These are phyloP conservation scores for Morone saxatilis DNA, from an alignment of 2,113 vertebrate species.

Conservation along the genomic window DNA sequence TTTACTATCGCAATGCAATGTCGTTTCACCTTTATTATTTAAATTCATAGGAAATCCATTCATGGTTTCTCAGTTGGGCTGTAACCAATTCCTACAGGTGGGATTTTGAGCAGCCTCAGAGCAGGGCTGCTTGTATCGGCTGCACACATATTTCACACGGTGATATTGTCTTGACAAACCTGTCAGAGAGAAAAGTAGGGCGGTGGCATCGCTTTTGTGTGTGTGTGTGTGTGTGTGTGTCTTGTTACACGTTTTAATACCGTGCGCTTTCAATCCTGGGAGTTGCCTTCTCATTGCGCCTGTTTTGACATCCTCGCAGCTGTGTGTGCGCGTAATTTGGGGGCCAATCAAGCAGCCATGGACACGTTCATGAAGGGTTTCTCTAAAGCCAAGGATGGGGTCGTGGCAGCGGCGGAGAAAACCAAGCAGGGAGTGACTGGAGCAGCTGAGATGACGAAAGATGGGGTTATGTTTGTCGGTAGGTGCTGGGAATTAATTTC, in stretches of 20 bases:
- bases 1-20: neutral
- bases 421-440: constrained; percentile 92
- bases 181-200: constrained; percentile 36
- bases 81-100: constrained; percentile 68
- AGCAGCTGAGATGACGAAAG: constrained; percentile 92
- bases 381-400: constrained; percentile 91
- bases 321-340: constrained; percentile 52
- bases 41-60: constrained; percentile 48
- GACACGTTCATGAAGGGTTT: constrained; percentile 90
- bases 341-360: constrained; percentile 82
- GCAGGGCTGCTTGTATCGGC: neutral
- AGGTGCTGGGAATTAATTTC: constrained; percentile 70
- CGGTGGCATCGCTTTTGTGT: constrained; percentile 44
- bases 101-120: constrained; percentile 31
- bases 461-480: constrained; percentile 91
- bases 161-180: constrained; percentile 2
- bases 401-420: constrained; percentile 90
- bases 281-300: constrained; percentile 18
- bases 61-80: constrained; percentile 32
- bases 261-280: neutral
- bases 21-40: neutral
- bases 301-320: constrained; percentile 44
- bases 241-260: neutral
- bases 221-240: neutral
- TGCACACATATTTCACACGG: constrained; percentile 22